phyloP scores from a whole-genome alignment of 2,797 vertebrate species.

The Echeneis naucrates region DNA sequence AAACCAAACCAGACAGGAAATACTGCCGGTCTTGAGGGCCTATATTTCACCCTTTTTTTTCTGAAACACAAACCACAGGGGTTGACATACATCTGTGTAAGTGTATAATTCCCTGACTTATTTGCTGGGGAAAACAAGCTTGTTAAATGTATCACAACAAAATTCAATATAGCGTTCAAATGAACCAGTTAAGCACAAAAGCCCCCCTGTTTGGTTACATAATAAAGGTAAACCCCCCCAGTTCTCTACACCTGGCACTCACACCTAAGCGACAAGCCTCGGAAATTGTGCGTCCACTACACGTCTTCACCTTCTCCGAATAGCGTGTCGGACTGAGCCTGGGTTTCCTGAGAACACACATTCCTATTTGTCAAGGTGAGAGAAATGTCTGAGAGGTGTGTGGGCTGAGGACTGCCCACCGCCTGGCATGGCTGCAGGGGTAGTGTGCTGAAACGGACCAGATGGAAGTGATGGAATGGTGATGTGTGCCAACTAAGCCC shows the following conservation, averaged over 20 bases:
- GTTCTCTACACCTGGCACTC: slow-evolving; percentile 62
- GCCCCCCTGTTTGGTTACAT: slow-evolving; percentile 61
- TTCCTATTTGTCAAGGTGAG: slow-evolving; percentile 80
- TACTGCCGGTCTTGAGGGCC: slow-evolving; percentile 28
- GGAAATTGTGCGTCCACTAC: slow-evolving; percentile 77
- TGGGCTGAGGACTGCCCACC: slow-evolving; percentile 60
- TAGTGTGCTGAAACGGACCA: slow-evolving; percentile 70
- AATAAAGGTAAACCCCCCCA: slow-evolving; percentile 60
- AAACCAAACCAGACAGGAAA: slow-evolving; percentile 63
- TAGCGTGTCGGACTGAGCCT: slow-evolving; percentile 66
- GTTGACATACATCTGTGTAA: slow-evolving; percentile 32
- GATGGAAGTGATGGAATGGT: slow-evolving; percentile 81
- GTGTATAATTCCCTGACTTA: slow-evolving; percentile 24
- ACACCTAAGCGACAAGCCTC: slow-evolving; percentile 70
- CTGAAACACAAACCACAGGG: slow-evolving; percentile 33
- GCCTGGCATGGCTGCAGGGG: slow-evolving; percentile 56
- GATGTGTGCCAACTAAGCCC: slow-evolving; percentile 74
- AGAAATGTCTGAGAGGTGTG: slow-evolving; percentile 74
- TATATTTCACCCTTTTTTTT: slow-evolving; percentile 49
- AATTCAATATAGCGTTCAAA: slow-evolving; percentile 37
- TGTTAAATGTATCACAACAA: slow-evolving; percentile 56
- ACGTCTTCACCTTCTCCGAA: slow-evolving; percentile 82
- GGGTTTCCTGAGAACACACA: slow-evolving; percentile 83
- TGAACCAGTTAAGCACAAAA: slow-evolving; percentile 60
- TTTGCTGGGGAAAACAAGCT: slow-evolving; percentile 47